Conservation (phyloP, 2,888 invertebrate species). For the Anodontia alba region DNA sequence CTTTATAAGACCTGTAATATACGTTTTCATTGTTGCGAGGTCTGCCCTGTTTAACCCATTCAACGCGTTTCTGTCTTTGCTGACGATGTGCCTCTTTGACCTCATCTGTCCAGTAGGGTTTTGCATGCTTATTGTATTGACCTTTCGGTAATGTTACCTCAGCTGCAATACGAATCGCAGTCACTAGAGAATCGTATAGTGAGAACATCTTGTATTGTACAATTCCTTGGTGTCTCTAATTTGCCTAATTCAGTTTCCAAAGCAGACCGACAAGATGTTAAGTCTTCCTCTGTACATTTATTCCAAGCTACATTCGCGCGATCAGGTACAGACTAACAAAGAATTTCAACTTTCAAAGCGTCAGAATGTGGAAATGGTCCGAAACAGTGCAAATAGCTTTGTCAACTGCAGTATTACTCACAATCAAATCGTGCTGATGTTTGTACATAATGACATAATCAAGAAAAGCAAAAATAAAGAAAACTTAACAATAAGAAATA, state of each 20-base stretch:
- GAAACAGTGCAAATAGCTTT: neutral
- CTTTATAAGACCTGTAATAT: neutral
- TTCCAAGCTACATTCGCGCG: neutral
- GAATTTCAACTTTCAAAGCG: neutral
- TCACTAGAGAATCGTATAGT: neutral
- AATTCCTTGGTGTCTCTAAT: neutral
- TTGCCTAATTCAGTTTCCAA: neutral
- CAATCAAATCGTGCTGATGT: neutral
- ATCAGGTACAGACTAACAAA: neutral
- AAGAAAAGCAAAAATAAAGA: too few relatives aligned
- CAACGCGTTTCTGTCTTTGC: neutral
- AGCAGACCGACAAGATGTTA: neutral
- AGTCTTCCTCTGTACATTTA: neutral
- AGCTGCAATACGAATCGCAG: neutral
- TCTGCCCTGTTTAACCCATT: neutral
- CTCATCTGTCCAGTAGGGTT: conserved; percentile 2
- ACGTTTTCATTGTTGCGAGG: neutral
- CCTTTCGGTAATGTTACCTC: neutral
- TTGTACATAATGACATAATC: neutral
- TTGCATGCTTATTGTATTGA: neutral
- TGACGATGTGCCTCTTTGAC: neutral
- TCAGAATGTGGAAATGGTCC: neutral
- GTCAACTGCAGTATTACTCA: neutral
- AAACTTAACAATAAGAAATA: too few relatives aligned
- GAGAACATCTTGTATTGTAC: neutral